These are phyloP conservation scores for Megalops atlanticus DNA, from an alignment of 2,113 vertebrate species.

Conservation along the genomic window DNA sequence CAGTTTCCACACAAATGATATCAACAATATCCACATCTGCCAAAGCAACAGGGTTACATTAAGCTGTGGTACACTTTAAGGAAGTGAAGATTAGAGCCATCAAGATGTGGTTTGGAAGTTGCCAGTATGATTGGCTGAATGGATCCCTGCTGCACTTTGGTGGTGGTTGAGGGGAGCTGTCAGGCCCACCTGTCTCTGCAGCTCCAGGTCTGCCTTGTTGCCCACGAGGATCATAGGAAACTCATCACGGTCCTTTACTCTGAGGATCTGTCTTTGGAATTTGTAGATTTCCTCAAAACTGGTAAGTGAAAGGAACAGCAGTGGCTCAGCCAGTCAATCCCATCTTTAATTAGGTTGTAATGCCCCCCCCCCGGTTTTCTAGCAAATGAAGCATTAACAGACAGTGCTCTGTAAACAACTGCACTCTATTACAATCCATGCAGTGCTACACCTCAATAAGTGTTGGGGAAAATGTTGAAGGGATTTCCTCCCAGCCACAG, in stretches of 20 bases:
- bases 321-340: not conserved
- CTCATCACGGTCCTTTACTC: slow-evolving; percentile 97
- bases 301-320: slow-evolving; percentile 43
- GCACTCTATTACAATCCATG: no score
- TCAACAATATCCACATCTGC: not conserved
- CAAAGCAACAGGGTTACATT: not conserved
- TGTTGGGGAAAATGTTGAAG: no score
- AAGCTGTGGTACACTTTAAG: not conserved
- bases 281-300: slow-evolving; percentile 99
- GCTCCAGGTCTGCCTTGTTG: slow-evolving; percentile 96
- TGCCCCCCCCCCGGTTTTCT: no score
- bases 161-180: not conserved
- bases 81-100: no score
- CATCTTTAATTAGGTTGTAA: not conserved
- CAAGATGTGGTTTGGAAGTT: no score
- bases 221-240: slow-evolving; percentile 98
- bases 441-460: no score
- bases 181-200: slow-evolving; percentile 91
- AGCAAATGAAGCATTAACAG: no score
- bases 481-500: no score
- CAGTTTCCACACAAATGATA: not conserved
- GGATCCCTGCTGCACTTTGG: no score
- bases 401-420: no score
- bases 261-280: slow-evolving; percentile 96
- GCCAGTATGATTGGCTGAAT: no score